Conservation (phyloP, 1,140 invertebrate species). For the Drosophila suzukii region DNA sequence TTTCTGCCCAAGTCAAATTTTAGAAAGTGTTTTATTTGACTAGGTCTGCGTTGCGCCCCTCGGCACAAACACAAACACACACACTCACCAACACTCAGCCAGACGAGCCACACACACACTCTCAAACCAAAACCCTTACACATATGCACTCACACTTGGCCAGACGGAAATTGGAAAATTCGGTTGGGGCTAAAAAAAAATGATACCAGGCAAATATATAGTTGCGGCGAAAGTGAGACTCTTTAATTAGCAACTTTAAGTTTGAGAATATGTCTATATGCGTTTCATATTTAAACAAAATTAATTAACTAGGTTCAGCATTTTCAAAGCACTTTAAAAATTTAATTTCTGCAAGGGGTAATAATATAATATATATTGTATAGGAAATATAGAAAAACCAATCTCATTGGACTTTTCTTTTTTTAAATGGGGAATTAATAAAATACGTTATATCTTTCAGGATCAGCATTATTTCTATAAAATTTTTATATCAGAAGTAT, state of each 20-base stretch:
- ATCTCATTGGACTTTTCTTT: too few relatives aligned
- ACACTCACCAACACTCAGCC: not conserved
- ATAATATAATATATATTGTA: too few relatives aligned
- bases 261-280: too few relatives aligned
- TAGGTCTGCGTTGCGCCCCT: constrained; percentile 59
- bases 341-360: too few relatives aligned
- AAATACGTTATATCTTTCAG: too few relatives aligned
- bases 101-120: constrained; percentile 15
- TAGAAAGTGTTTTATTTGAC: constrained; percentile 83
- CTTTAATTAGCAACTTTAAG: not conserved
- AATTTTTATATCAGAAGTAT: too few relatives aligned
- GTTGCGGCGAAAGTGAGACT: constrained; percentile 1
- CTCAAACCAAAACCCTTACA: not conserved
- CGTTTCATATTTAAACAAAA: not conserved
- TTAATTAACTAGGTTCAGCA: not conserved
- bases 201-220: constrained; percentile 1
- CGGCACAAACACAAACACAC: not conserved
- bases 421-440: too few relatives aligned
- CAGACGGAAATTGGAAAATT: constrained; percentile 28
- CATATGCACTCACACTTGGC: constrained; percentile 16
- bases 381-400: too few relatives aligned
- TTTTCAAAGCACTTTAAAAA: too few relatives aligned
- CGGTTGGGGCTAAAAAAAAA: constrained; percentile 5
- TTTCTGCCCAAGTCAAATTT: constrained; percentile 83
- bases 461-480: too few relatives aligned